These are phyloP conservation scores for Caranx ignobilis DNA, from an alignment of 2,113 vertebrate genomes.

Conservation along the genomic window DNA sequence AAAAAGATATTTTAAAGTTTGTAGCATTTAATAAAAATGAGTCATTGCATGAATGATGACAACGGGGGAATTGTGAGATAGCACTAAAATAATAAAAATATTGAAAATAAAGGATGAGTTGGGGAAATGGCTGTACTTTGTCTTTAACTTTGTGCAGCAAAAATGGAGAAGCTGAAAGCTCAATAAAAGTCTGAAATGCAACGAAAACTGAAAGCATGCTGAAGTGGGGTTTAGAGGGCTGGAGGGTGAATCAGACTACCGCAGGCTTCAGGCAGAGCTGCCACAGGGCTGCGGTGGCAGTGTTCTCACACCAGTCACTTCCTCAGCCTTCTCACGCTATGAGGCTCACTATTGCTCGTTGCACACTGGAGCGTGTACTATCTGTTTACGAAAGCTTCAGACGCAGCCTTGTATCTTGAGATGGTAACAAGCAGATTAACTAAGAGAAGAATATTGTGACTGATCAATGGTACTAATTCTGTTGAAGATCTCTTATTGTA, in stretches of 20 bases:
- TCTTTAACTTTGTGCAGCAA: background rate
- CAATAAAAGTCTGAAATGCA: background rate
- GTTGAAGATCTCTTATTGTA: background rate
- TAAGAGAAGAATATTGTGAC: background rate
- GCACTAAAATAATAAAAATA: background rate
- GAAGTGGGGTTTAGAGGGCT: background rate
- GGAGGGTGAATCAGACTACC: constrained; percentile 12
- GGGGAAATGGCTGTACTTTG: background rate
- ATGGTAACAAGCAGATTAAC: background rate
- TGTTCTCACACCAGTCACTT: constrained; percentile 62
- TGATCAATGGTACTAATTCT: background rate
- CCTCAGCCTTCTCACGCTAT: constrained; percentile 73
- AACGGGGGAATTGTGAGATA: background rate
- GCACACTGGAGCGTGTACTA: constrained; percentile 5
- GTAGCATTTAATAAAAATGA: background rate
- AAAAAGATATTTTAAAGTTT: too few species aligned
- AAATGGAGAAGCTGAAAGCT: background rate
- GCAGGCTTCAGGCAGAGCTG: constrained; percentile 26
- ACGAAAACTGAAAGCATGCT: constrained; percentile 30
- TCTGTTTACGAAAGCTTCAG: background rate
- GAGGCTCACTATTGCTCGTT: constrained; percentile 37
- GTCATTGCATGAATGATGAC: too few species aligned
- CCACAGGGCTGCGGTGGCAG: constrained; percentile 56
- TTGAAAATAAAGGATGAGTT: background rate
- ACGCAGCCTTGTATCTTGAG: background rate